Evolutionary conservation across 2,888 invertebrate species (phyloP).

Genomic region (Linnaemya tessellans): DNA sequence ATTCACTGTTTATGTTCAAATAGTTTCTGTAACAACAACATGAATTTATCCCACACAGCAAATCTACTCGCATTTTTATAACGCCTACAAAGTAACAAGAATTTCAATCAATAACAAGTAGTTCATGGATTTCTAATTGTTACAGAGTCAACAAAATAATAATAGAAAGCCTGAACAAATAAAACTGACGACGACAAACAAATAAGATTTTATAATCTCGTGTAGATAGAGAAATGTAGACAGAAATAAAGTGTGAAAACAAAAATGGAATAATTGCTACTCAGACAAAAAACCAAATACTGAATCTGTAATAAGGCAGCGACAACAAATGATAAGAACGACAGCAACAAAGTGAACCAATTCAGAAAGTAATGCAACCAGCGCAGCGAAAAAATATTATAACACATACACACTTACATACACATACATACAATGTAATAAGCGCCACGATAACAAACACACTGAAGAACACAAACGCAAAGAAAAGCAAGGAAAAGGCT

Average conservation of each 20-base stretch:
- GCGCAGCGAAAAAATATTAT: neutral
- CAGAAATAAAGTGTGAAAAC: slow-evolving; percentile 56
- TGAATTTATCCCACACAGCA: neutral
- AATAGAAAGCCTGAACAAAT: slow-evolving; percentile 39
- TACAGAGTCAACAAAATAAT: slow-evolving; percentile 19
- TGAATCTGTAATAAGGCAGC: slow-evolving; percentile 52
- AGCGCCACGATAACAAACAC: slow-evolving; percentile 19
- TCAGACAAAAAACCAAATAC: slow-evolving; percentile 53
- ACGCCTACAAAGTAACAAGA: slow-evolving; percentile 2
- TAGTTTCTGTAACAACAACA: neutral
- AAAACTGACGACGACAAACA: slow-evolving; percentile 21
- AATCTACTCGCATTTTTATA: neutral
- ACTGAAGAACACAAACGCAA: neutral
- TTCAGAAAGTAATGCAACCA: slow-evolving; percentile 63
- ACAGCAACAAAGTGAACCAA: slow-evolving; percentile 61
- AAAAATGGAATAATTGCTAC: slow-evolving; percentile 63
- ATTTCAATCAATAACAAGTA: slow-evolving; percentile 40
- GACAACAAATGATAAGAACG: slow-evolving; percentile 42
- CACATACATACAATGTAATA: neutral
- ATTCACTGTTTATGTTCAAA: neutral
- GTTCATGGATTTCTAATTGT: slow-evolving; percentile 12
- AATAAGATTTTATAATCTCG: slow-evolving; percentile 17
- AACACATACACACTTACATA: neutral
- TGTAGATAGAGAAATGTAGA: slow-evolving; percentile 5
- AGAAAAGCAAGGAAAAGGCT: slow-evolving; percentile 40